phyloP scores from a whole-genome alignment of 2,797 vertebrate genomes.

The Amblyraja radiata region DNA sequence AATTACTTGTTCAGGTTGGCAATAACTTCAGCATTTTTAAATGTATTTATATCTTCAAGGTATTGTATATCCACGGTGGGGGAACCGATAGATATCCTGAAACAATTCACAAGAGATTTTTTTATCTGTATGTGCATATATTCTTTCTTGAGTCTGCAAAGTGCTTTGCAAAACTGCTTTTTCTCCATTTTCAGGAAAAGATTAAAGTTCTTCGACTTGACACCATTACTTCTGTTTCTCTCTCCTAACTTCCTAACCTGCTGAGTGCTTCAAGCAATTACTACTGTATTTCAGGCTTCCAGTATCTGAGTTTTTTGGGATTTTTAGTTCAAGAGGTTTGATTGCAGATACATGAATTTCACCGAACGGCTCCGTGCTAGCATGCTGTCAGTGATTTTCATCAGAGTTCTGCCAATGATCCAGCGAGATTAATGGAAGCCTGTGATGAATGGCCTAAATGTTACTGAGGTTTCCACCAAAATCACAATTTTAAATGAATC shows the following conservation, averaged over 20 bases:
- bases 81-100: background rate
- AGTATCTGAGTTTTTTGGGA: background rate
- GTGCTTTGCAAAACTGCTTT: background rate
- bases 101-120: slow-evolving; percentile 11
- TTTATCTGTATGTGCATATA: background rate
- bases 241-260: background rate
- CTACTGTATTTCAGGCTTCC: too few relatives aligned
- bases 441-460: background rate
- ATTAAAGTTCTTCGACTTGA: too few relatives aligned
- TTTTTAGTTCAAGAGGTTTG: background rate
- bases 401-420: background rate
- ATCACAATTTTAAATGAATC: background rate
- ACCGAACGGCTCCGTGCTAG: background rate
- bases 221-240: too few relatives aligned
- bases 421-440: background rate
- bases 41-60: background rate
- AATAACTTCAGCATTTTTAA: background rate
- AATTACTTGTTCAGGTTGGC: slow-evolving; percentile 7
- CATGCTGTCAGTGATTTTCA: background rate
- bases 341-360: background rate
- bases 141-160: background rate
- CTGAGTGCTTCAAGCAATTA: too few relatives aligned
- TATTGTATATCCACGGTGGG: background rate
- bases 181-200: background rate
- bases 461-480: background rate